Percentiles rank a stretch among this genome's conserved stretches.
These are phyloP conservation scores for Anaspis maculata DNA, from an alignment of 2,888 invertebrate species.

Conservation along the genomic window DNA sequence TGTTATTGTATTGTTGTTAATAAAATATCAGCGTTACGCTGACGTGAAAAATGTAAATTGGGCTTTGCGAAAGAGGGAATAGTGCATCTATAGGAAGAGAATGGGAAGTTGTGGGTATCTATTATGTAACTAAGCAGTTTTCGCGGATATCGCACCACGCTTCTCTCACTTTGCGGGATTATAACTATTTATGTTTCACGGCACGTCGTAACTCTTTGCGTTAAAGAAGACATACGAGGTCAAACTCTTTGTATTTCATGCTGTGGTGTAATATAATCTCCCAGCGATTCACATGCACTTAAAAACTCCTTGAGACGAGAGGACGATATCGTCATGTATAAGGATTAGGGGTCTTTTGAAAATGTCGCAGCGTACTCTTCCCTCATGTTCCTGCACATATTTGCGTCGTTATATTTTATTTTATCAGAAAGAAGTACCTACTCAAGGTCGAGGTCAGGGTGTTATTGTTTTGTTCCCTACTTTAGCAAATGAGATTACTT, in stretches of 20 bases:
- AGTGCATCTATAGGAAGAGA: no score
- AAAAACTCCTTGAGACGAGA: constrained; percentile 24
- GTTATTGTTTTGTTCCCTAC: no score
- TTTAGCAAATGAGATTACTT: no score
- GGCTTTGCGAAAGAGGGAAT: no score
- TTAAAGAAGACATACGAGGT: constrained; percentile 21
- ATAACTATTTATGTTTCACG: constrained; percentile 8
- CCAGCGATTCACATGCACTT: constrained; percentile 19
- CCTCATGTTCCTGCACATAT: no score
- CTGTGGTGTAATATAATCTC: constrained; percentile 20
- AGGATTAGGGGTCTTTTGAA: constrained; percentile 21
- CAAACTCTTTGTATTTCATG: constrained; percentile 20
- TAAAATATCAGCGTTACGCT: constrained; percentile 13
- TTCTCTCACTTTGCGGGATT: not conserved
- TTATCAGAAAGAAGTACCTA: no score
- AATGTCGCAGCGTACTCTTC: constrained; percentile 10
- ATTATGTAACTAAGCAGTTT: no score
- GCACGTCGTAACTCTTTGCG: constrained; percentile 9
- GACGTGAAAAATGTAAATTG: no score
- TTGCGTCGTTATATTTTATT: no score
- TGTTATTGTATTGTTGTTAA: constrained; percentile 18
- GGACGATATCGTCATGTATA: constrained; percentile 16
- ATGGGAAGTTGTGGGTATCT: no score
- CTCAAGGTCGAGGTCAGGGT: no score
- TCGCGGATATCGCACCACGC: no score